Evolutionary conservation across 2,888 invertebrate species (phyloP).

Genomic region (Lepeophtheirus nordmannii): DNA sequence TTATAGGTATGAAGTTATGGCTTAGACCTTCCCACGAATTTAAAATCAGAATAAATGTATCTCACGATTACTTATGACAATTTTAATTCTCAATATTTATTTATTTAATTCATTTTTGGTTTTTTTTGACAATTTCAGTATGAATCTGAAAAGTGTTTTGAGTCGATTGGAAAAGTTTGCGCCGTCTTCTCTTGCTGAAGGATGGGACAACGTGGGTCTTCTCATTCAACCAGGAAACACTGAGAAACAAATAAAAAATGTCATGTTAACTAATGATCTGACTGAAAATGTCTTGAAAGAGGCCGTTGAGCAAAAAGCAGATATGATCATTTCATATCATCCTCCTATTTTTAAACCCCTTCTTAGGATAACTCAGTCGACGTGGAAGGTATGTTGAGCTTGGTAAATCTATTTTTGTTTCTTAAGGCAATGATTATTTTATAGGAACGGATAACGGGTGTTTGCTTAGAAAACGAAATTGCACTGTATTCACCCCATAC

Average conservation of each 20-base stretch:
- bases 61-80: too few relatives aligned
- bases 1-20: too few relatives aligned
- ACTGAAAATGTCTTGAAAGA: constrained; percentile 73
- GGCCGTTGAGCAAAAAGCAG: constrained; percentile 49
- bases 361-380: constrained; percentile 50
- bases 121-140: constrained; percentile 24
- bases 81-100: too few relatives aligned
- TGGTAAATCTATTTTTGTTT: background rate
- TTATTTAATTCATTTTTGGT: too few relatives aligned
- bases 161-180: constrained; percentile 50
- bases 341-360: constrained; percentile 81
- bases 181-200: constrained; percentile 52
- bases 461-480: constrained; percentile 65
- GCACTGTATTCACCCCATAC: constrained; percentile 88
- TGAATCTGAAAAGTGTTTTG: constrained; percentile 30
- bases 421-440: constrained; percentile 15
- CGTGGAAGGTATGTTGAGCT: constrained; percentile 49
- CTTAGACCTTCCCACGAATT: too few relatives aligned
- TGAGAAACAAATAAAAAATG: constrained; percentile 37
- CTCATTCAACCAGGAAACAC: constrained; percentile 58
- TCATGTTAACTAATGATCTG: constrained; percentile 72
- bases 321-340: constrained; percentile 81
- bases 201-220: constrained; percentile 90
- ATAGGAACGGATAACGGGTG: constrained; percentile 60
- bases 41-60: too few relatives aligned